phyloP scores from a whole-genome alignment of 2,113 vertebrate species.

The Phyllostomus hastatus region DNA sequence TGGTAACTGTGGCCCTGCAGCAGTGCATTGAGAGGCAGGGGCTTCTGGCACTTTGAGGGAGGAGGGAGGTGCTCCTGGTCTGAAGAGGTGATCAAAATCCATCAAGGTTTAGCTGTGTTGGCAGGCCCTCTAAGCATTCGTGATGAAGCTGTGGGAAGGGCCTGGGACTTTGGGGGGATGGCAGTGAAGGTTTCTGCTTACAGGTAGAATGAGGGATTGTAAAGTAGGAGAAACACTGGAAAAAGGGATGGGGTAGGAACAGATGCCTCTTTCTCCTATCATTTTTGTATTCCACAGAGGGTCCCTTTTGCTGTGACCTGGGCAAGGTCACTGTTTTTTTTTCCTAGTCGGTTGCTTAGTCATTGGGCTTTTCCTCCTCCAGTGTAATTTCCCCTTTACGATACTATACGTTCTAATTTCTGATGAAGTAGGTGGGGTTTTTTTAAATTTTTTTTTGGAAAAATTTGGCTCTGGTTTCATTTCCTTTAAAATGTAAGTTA shows the following conservation, averaged over 20 bases:
- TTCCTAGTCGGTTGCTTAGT: neutral
- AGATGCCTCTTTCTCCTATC: neutral
- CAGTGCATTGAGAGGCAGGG: neutral
- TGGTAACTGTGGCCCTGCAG: neutral
- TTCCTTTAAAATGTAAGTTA: conserved; percentile 69
- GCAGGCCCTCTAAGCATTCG: neutral
- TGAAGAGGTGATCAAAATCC: neutral
- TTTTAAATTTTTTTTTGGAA: neutral
- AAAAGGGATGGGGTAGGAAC: neutral
- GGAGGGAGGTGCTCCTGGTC: neutral
- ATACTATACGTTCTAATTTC: neutral
- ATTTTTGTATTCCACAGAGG: neutral
- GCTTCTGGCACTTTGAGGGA: neutral
- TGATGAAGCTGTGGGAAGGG: neutral
- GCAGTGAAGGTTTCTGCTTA: neutral
- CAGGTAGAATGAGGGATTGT: neutral
- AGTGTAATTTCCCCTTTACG: neutral
- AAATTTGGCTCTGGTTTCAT: conserved; percentile 71
- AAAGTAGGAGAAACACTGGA: neutral
- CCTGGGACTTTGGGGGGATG: neutral
- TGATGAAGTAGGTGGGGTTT: neutral
- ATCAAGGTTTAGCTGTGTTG: neutral
- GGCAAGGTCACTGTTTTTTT: neutral
- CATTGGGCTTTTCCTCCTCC: neutral
- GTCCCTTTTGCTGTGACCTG: no score